Evolutionary conservation across 1,140 invertebrate species (phyloP), one percentile per base, ranked within the genome.

Genomic region (Brevipalpus yothersi): DNA sequence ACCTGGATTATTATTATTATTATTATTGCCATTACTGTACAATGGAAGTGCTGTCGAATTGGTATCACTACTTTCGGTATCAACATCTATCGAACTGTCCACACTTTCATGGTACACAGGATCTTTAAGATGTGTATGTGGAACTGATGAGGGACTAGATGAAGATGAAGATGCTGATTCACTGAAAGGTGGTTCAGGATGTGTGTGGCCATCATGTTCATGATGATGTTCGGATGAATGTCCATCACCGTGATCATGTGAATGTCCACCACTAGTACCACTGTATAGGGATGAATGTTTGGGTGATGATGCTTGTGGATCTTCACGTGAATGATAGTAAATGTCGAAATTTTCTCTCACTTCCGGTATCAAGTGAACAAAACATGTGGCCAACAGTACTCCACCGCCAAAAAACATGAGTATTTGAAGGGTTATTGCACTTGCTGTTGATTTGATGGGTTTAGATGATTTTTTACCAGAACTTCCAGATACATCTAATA

Each of bases 331-430:
- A 55, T 55, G 53, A 21, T 39, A 55, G n/a, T 43, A 58, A 17
- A 19, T 12, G 21, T 62, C 60, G 53, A 59, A 64, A 51, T 64
- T 66, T 56, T 84, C 82, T 59, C 78, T 76, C 0, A 83, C 78
- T 72, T 90, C 86, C 17, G 86, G 84, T 45, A 90, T 71, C 72
- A 90, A 82, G 69, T 90, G 86, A 4, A 85, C 72, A 43, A 86
- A 69, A 21, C 82, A 80, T 1, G 86, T 89, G 0, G 82, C 82
- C 17, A 91, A 68, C 40, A 91, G 75, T 9, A 91, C 84, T 0
- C 87, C 86, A 4, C 81, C 86, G 23, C 85, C 85, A 63, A 86
- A 85, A 66, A 84, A 87, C 0, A 87, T 75, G 11, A 90, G 68
- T n/a, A 63, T 42, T 80, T 66, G 62, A 68, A 71, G 75, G 65